Evolutionary conservation across 2,113 vertebrate species (phyloP).

Genomic region (Ammodytes dubius): DNA sequence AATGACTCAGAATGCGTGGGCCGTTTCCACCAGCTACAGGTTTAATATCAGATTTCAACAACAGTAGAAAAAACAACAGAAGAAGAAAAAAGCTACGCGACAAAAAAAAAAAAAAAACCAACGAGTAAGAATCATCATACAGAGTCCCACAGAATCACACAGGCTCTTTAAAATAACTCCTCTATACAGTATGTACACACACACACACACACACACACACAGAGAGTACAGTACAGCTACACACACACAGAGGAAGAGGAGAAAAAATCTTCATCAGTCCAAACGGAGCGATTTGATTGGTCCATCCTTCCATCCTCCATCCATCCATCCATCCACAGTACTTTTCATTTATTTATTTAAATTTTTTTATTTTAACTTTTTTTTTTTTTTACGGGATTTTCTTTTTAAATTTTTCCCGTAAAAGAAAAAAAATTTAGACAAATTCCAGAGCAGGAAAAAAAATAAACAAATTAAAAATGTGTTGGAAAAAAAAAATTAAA

Average conservation of each 20-base stretch:
- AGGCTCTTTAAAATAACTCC: constrained; percentile 92
- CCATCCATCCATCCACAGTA: constrained; percentile 35
- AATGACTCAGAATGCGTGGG: constrained; percentile 57
- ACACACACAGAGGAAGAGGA: constrained; percentile 60
- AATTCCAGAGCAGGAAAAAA: no score
- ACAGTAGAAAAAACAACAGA: constrained; percentile 85
- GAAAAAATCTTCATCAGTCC: constrained; percentile 29
- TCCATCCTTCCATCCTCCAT: constrained; percentile 18
- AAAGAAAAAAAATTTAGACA: no score
- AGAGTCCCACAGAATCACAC: constrained; percentile 79
- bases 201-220: constrained; percentile 49
- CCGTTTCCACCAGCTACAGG: constrained; percentile 81
- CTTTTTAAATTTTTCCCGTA: no score
- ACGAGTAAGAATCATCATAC: no score
- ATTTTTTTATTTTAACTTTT: constrained; percentile 1
- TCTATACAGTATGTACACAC: constrained; percentile 98
- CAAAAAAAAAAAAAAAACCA: constrained; percentile 73
- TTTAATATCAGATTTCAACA: constrained; percentile 83
- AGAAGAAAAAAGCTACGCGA: constrained; percentile 76
- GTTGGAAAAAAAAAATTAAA: no score
- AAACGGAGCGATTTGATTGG: constrained; percentile 56
- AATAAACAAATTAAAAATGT: no score
- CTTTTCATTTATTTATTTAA: neutral
- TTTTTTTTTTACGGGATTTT: no score
- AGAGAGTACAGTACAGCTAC: constrained; percentile 66